Evolutionary conservation across 2,797 vertebrate species (phyloP).

Genomic region (Enteromius thamalakanensis): DNA sequence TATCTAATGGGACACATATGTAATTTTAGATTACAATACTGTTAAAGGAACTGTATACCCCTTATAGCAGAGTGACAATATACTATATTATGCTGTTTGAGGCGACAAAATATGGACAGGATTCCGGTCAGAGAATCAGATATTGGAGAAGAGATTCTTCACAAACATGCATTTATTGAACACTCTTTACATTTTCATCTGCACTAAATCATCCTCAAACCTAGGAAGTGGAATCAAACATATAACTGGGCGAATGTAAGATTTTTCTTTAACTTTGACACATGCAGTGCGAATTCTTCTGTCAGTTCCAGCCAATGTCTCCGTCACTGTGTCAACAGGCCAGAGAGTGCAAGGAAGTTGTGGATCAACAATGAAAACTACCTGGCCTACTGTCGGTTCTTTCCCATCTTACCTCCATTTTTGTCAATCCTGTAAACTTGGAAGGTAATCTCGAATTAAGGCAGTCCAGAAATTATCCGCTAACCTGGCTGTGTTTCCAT

Average conservation of each 20-base stretch:
- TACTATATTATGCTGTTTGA: too few relatives aligned
- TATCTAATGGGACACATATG: not conserved
- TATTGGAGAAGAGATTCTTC: too few relatives aligned
- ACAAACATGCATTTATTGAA: too few relatives aligned
- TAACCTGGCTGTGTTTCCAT: not conserved
- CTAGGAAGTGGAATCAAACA: not conserved
- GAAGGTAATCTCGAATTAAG: not conserved
- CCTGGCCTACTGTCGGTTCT: not conserved
- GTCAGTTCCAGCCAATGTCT: not conserved
- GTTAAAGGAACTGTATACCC: not conserved
- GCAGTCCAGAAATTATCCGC: not conserved
- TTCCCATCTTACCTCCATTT: not conserved
- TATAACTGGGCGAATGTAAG: not conserved
- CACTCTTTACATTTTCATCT: too few relatives aligned
- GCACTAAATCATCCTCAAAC: not conserved
- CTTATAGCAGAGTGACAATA: not conserved
- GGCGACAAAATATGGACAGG: too few relatives aligned
- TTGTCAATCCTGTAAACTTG: not conserved
- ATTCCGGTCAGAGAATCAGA: too few relatives aligned
- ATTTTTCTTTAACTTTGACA: not conserved
- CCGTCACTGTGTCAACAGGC: not conserved
- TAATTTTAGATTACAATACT: not conserved
- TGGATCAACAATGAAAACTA: not conserved
- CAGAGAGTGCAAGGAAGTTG: not conserved
- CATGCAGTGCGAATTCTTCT: not conserved